Evolutionary conservation across 2,797 vertebrate genomes (phyloP).

Genomic region (Lerista edwardsae): DNA sequence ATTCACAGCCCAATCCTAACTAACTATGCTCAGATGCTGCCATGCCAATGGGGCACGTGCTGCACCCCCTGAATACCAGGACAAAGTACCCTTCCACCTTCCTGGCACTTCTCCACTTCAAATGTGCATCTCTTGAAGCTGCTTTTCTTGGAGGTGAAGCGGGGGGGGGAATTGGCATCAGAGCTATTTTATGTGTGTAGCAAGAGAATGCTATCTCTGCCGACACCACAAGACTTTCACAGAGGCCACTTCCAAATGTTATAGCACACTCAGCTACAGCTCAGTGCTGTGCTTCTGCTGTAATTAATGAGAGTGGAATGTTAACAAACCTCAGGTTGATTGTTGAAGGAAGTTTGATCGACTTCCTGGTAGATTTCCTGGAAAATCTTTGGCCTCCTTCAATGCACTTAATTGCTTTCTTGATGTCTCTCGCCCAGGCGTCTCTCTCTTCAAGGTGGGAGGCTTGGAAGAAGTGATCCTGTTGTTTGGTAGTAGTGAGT

Average conservation of each 20-base stretch:
- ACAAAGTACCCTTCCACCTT: not conserved
- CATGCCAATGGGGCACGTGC: no score
- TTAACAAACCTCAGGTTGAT: slow-evolving; percentile 87
- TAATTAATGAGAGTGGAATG: not conserved
- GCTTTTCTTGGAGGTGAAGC: not conserved
- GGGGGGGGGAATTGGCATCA: not conserved
- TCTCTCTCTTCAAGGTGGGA: slow-evolving; percentile 92
- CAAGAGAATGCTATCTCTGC: not conserved
- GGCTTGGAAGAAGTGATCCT: slow-evolving; percentile 96
- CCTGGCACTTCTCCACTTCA: not conserved
- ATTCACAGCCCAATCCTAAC: no score
- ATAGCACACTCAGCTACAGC: not conserved
- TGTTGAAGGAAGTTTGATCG: slow-evolving; percentile 89
- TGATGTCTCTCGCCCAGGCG: slow-evolving; percentile 91
- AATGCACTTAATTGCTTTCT: slow-evolving; percentile 84
- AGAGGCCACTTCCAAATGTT: not conserved
- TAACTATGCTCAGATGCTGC: no score
- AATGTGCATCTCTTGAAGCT: not conserved
- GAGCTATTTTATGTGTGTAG: not conserved
- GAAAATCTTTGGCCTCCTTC: slow-evolving; percentile 90
- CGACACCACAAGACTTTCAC: not conserved
- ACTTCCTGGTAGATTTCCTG: slow-evolving; percentile 91
- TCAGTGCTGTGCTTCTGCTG: not conserved
- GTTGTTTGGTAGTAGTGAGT: slow-evolving; percentile 87
- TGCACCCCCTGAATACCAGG: no score